Conservation (phyloP, 35 echinoderm and acorn worm species). For the Ophioderma brevispina region DNA sequence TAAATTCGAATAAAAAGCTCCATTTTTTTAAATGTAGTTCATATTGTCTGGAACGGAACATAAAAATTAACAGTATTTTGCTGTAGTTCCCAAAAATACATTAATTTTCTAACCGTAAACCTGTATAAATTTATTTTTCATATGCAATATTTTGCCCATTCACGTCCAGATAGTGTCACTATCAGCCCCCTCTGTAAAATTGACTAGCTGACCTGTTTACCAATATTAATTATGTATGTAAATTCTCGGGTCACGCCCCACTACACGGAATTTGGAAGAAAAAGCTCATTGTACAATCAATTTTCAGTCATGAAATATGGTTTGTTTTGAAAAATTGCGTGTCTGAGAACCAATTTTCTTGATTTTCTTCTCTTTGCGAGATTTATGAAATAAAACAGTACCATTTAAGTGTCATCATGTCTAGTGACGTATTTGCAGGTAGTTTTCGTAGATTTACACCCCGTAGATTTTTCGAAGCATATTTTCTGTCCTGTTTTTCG, state of each 20-base stretch:
- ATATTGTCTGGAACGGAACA: too few species aligned
- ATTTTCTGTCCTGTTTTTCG: neutral
- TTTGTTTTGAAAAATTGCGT: neutral
- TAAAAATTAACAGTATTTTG: too few species aligned
- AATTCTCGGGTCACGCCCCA: conserved; percentile 45
- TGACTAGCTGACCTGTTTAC: neutral
- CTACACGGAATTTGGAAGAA: neutral
- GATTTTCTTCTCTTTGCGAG: neutral
- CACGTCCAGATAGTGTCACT: too few species aligned
- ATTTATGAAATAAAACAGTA: neutral
- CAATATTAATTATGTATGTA: conserved; percentile 36
- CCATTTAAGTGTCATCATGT: neutral
- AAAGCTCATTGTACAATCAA: neutral
- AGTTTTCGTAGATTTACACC: neutral
- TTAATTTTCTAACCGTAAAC: too few species aligned
- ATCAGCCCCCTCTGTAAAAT: neutral
- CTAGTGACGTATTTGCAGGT: conserved; percentile 50
- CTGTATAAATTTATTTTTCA: too few species aligned
- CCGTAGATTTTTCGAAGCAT: neutral
- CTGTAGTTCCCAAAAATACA: too few species aligned
- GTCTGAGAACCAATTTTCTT: neutral
- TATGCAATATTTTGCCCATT: too few species aligned
- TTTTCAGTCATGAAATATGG: conserved; percentile 10
- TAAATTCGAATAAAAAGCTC: too few species aligned
- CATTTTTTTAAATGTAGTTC: too few species aligned